phyloP scores from a whole-genome alignment of 2,888 invertebrate genomes.

The Notodonta ziczac region DNA sequence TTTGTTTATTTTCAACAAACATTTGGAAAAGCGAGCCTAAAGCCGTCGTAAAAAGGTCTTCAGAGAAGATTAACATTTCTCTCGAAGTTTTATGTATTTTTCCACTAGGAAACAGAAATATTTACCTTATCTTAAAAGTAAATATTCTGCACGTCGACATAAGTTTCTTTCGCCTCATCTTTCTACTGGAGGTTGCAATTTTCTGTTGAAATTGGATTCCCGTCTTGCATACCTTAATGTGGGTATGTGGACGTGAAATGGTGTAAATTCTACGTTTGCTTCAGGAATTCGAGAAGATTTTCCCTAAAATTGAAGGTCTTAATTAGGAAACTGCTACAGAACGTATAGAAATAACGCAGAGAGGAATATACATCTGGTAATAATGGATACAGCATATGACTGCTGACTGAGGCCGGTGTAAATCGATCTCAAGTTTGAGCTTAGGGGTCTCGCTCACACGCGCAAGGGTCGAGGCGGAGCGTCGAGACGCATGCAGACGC shows the following conservation, averaged over 20 bases:
- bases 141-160: not conserved
- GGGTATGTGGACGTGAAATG: not conserved
- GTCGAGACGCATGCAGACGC: too few species aligned
- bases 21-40: not conserved
- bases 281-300: not conserved
- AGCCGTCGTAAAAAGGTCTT: not conserved
- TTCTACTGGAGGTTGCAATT: not conserved
- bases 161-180: not conserved
- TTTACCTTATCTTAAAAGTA: not conserved
- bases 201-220: not conserved
- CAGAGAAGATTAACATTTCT: not conserved
- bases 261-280: not conserved
- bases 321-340: not conserved
- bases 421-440: too few species aligned
- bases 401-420: too few species aligned
- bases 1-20: not conserved
- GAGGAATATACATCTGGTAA: too few species aligned
- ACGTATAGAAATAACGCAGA: too few species aligned
- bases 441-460: too few species aligned
- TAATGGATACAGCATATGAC: too few species aligned
- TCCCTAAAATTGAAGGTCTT: not conserved
- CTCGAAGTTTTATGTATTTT: not conserved
- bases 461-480: too few species aligned
- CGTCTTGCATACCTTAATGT: not conserved
- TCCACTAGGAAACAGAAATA: not conserved